phyloP scores from a whole-genome alignment of 2,113 vertebrate species.

The Phalacrocorax brasilianus region DNA sequence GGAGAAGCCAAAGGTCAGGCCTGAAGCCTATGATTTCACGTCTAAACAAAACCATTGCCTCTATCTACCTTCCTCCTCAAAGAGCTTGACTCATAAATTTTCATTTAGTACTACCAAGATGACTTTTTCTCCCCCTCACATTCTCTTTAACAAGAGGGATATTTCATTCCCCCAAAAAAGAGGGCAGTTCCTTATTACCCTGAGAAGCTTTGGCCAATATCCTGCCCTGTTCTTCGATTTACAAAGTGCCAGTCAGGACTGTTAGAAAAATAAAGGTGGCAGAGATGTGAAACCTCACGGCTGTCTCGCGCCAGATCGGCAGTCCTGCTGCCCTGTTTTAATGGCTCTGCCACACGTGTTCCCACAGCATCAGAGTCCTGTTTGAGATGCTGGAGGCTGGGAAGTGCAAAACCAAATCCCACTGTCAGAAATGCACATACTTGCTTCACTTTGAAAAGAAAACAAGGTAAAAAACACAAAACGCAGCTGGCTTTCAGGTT shows the following conservation, averaged over 20 bases:
- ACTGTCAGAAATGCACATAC: background rate
- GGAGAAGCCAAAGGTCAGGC: constrained; percentile 49
- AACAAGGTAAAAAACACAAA: background rate
- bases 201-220: background rate
- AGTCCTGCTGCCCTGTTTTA: background rate
- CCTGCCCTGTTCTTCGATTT: background rate
- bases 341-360: background rate
- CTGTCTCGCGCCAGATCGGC: background rate
- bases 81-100: constrained; percentile 35
- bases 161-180: background rate
- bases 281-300: background rate
- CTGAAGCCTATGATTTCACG: background rate
- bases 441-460: background rate
- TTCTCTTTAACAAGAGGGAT: background rate
- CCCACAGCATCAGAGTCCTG: background rate
- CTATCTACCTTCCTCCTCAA: background rate
- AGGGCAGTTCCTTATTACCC: background rate
- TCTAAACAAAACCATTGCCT: background rate
- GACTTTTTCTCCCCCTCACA: background rate
- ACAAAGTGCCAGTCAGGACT: background rate
- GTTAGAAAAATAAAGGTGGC: background rate
- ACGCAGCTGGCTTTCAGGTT: background rate
- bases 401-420: background rate
- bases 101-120: background rate
- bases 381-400: background rate